phyloP scores from a whole-genome alignment of 2,113 vertebrate genomes.

The Sinocyclocheilus anophthalmus region DNA sequence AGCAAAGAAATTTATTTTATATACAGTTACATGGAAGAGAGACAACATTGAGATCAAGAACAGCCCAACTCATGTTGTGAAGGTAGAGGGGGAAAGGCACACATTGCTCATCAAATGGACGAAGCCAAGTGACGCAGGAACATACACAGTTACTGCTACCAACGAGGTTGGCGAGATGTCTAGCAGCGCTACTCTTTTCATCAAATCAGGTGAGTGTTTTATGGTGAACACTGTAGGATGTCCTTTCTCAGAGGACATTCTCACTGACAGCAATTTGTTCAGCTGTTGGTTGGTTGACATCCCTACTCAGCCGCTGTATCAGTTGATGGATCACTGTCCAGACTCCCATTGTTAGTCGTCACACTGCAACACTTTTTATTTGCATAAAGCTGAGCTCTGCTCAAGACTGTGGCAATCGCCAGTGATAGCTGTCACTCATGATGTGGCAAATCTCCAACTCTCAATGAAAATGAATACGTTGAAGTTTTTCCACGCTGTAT shows the following conservation, averaged over 20 bases:
- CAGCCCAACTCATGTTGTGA: slow-evolving; percentile 76
- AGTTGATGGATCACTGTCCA: background rate
- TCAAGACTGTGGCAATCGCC: background rate
- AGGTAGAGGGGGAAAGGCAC: slow-evolving; percentile 90
- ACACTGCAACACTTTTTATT: background rate
- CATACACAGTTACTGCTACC: slow-evolving; percentile 83
- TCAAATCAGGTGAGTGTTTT: slow-evolving; percentile 82
- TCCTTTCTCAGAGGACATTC: background rate
- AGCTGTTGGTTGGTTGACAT: background rate
- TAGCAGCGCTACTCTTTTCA: slow-evolving; percentile 82
- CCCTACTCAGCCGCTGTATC: background rate
- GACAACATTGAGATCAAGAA: slow-evolving; percentile 75
- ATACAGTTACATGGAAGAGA: slow-evolving; percentile 85
- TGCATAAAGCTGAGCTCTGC: background rate
- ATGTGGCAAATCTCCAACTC: background rate
- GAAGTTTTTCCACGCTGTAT: background rate
- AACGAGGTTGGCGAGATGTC: slow-evolving; percentile 87
- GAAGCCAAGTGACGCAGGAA: slow-evolving; percentile 81
- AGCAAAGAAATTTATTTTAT: background rate
- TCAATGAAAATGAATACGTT: background rate
- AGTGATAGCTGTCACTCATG: background rate
- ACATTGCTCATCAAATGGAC: slow-evolving; percentile 85
- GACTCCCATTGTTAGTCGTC: background rate
- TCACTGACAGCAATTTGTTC: background rate
- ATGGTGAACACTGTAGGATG: background rate